Base-by-base conservation (phyloP, 2,888 invertebrate species). In the Tipula unca region DNA sequence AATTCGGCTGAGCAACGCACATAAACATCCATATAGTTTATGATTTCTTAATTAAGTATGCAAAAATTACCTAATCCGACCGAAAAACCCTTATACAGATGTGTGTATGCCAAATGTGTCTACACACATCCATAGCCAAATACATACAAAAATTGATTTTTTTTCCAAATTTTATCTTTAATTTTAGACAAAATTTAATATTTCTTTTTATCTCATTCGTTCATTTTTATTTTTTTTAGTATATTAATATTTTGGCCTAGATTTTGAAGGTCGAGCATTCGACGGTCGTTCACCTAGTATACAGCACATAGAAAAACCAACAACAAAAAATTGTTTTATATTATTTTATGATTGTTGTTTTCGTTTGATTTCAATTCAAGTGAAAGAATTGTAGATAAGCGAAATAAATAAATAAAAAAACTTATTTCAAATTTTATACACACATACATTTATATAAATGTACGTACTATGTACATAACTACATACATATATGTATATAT, bases 211-310 rank as follows among this genome's bases (percentile, higher is more conserved):
- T 85, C 84, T 85, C 36, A 36, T 25, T 84, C 25, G 35, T 39
- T 36, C 29, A 8, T 39, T 20, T 20, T 32, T 84, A n/a, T 35
- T 20, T 35, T 35, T 29, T n/a, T 20, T 32, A 32, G 29, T 84
- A 84, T 84, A 36, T 84, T 17, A 35, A 32, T 84, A 85, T 85
- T 32, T 85, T 90, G 90, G 90, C 90, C 90, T 91, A 90, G 90
- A 90, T 90, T 89, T 89, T 90, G 90, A 90, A 90, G 90, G 90
- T 90, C 90, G 89, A 88, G 88, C 87, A 88, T 89, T 89, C 90
- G 89, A 88, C 90, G 90, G 90, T 90, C 90, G 89, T 90, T 90
- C 90, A 90, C 90, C 90, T 89, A 89, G 10, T 69, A 69, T 69
- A 69, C 69, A 69, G 69, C 25, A 69, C 69, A 69, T 69, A 69